Evolutionary conservation across 2,797 vertebrate species (phyloP).

Genomic region (Saguinus oedipus): DNA sequence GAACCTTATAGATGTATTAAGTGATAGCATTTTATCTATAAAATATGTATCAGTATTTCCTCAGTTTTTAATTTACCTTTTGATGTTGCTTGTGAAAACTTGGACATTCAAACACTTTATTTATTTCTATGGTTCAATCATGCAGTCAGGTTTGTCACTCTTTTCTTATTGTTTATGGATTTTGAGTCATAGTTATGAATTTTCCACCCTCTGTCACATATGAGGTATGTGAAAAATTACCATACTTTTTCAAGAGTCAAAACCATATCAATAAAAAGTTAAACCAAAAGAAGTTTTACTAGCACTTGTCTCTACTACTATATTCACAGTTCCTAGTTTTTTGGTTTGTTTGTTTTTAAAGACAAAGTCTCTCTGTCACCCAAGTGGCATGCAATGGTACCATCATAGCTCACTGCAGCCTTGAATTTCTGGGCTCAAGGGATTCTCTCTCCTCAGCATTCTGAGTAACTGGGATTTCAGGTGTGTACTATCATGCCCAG

Average conservation of each 20-base stretch:
- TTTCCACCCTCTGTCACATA: too few relatives aligned
- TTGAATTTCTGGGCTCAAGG: too few relatives aligned
- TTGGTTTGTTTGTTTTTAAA: too few relatives aligned
- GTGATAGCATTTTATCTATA: not conserved
- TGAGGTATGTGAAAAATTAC: not conserved
- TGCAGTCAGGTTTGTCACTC: not conserved
- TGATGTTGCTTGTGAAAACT: not conserved
- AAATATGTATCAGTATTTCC: not conserved
- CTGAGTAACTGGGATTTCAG: too few relatives aligned
- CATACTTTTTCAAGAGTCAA: not conserved
- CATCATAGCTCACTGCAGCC: too few relatives aligned
- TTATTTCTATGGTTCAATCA: not conserved
- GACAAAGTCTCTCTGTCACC: too few relatives aligned
- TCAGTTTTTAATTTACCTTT: not conserved
- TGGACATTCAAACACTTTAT: not conserved
- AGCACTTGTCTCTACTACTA: not conserved
- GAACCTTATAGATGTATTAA: not conserved
- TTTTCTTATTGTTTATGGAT: not conserved
- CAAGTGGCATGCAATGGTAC: too few relatives aligned
- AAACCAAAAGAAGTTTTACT: not conserved
- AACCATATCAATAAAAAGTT: not conserved
- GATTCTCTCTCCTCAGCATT: too few relatives aligned
- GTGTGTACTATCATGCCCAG: too few relatives aligned
- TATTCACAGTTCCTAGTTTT: not conserved
- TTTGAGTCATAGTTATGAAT: too few relatives aligned